Evolutionary conservation across 2,113 vertebrate species (phyloP).

Genomic region (Mormyrus lacerda): DNA sequence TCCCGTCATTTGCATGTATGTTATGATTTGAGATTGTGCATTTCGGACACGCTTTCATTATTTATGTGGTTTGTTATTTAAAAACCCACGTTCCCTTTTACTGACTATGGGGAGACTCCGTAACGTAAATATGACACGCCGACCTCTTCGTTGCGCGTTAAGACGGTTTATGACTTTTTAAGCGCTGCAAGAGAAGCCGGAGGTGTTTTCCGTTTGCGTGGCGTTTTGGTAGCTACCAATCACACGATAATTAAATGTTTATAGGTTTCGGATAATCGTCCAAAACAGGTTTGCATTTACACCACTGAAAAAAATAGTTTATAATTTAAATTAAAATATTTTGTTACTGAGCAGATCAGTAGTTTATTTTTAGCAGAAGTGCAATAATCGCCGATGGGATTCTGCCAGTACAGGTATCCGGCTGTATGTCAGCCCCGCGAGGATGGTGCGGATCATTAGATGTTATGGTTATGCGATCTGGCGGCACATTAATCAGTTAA

Average conservation of each 20-base stretch:
- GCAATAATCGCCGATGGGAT: not conserved
- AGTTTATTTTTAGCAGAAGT: too few species aligned
- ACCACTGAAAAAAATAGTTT: too few species aligned
- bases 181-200: not conserved
- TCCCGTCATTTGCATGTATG: not conserved
- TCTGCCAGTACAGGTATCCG: not conserved
- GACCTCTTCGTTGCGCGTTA: not conserved
- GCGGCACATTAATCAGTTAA: not conserved
- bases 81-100: not conserved
- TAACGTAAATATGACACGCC: not conserved
- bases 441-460: not conserved
- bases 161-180: not conserved
- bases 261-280: not conserved
- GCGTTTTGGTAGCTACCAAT: not conserved
- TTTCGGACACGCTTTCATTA: not conserved
- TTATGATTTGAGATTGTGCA: not conserved
- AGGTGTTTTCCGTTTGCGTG: not conserved
- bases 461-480: not conserved
- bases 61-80: not conserved
- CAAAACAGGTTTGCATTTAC: too few species aligned
- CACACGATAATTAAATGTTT: not conserved
- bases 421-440: not conserved
- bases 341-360: not conserved
- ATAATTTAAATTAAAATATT: not conserved
- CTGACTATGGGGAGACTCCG: not conserved